A percentile compares a stretch with the other conserved stretches of the same genome.
Evolutionary conservation across 1,140 invertebrate species (phyloP).

Genomic region (Drosophila pectinifera): DNA sequence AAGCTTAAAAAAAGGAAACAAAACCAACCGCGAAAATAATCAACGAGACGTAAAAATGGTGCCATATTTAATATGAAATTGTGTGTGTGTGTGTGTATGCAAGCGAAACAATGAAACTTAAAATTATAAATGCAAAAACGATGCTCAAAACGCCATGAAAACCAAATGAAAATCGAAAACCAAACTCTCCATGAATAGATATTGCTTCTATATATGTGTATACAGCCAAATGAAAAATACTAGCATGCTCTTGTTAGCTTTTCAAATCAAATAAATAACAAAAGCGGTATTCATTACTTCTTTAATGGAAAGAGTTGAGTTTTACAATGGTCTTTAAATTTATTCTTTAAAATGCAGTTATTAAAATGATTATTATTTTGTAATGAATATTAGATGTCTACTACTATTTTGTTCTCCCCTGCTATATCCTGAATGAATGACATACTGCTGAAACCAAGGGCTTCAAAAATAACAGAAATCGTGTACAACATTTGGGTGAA

Average conservation of each 20-base stretch:
- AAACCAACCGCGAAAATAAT: conserved; percentile 54
- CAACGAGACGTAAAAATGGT: conserved; percentile 54
- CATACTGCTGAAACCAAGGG: conserved; percentile 14
- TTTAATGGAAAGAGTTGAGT: not conserved
- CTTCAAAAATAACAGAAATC: conserved; percentile 26
- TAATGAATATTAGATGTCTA: not conserved
- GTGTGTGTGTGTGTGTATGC: conserved; percentile 21
- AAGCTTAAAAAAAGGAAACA: not conserved
- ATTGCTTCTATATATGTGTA: conserved; percentile 39
- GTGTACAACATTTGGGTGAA: conserved; percentile 27
- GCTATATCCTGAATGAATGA: conserved; percentile 21
- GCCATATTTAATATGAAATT: conserved; percentile 61
- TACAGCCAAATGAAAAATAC: conserved; percentile 1
- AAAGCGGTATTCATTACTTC: not conserved
- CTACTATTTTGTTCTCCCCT: not conserved
- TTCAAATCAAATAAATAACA: conserved; percentile 3
- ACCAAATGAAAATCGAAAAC: conserved; percentile 52
- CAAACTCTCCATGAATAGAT: conserved; percentile 54
- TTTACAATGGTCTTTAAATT: not conserved
- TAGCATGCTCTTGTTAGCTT: not conserved
- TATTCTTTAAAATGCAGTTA: no score
- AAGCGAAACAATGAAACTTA: conserved; percentile 43
- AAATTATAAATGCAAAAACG: conserved; percentile 72
- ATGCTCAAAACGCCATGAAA: conserved; percentile 54
- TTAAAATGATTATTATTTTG: not conserved